A percentile compares a stretch with the other conserved stretches of the same genome.
Conservation (phyloP, 2,113 vertebrate species). For the Aplodontia rufa region DNA sequence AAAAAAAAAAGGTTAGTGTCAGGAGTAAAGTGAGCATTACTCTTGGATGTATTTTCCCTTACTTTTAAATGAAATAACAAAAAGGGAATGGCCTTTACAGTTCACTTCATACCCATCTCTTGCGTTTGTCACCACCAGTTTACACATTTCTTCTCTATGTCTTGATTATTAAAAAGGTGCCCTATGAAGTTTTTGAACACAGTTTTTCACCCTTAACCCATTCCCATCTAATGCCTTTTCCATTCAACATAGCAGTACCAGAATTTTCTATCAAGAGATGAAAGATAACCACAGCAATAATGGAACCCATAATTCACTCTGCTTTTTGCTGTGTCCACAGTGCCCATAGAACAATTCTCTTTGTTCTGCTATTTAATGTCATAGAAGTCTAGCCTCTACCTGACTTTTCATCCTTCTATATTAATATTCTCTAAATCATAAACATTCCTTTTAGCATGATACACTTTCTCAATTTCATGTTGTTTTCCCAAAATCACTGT, state of each 20-base stretch:
- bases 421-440: background rate
- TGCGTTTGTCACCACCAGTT: background rate
- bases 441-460: background rate
- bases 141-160: background rate
- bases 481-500: background rate
- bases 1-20: slow-evolving; percentile 17
- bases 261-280: background rate
- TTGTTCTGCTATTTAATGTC: background rate
- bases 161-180: background rate
- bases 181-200: background rate
- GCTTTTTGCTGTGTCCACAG: background rate
- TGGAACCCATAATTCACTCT: background rate
- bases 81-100: background rate
- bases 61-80: background rate
- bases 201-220: background rate
- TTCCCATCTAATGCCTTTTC: background rate
- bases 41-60: background rate
- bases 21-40: background rate
- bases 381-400: background rate
- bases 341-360: background rate
- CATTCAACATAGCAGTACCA: background rate
- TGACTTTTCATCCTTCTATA: background rate
- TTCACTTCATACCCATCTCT: background rate
- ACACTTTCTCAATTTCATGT: background rate
- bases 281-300: background rate